These are phyloP conservation scores for Geotrypetes seraphini DNA, from an alignment of 2,797 vertebrate genomes.

Conservation along the genomic window DNA sequence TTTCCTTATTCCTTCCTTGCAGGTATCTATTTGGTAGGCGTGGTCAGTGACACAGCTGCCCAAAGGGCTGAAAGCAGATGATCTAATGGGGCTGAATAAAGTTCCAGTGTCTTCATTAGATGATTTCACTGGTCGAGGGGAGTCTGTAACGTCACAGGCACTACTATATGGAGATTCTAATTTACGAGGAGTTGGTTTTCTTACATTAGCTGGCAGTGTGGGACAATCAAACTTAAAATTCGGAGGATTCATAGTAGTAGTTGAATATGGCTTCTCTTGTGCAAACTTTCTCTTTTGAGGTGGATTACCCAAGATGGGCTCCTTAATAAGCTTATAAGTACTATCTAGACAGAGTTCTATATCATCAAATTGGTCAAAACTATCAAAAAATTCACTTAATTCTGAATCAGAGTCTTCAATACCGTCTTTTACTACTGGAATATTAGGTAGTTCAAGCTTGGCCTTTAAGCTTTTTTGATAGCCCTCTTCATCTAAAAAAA, in stretches of 20 bases:
- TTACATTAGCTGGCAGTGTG: slow-evolving; percentile 80
- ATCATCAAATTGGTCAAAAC: slow-evolving; percentile 95
- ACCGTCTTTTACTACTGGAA: slow-evolving; percentile 79
- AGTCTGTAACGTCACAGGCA: slow-evolving; percentile 70
- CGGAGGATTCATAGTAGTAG: slow-evolving; percentile 82
- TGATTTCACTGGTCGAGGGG: slow-evolving; percentile 68
- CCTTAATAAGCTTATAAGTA: slow-evolving; percentile 31
- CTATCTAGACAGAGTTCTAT: slow-evolving; percentile 67
- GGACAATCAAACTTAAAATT: slow-evolving; percentile 85
- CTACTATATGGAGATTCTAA: slow-evolving; percentile 77
- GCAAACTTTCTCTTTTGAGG: slow-evolving; percentile 49
- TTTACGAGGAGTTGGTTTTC: slow-evolving; percentile 90
- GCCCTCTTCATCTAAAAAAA: slow-evolving; percentile 94
- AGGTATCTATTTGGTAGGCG: slow-evolving; percentile 59
- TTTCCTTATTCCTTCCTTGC: slow-evolving; percentile 58
- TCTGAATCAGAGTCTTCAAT: slow-evolving; percentile 97
- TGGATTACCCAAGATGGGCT: slow-evolving; percentile 36
- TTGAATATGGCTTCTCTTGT: slow-evolving; percentile 50
- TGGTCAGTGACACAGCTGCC: slow-evolving; percentile 70
- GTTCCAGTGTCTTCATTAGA: slow-evolving; percentile 72
- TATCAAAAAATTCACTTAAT: slow-evolving; percentile 97
- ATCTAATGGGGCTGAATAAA: slow-evolving; percentile 85
- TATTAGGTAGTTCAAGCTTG: slow-evolving; percentile 88
- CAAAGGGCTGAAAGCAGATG: slow-evolving; percentile 88
- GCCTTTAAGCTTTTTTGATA: slow-evolving; percentile 94